Evolutionary conservation across 1,140 invertebrate species (phyloP), one percentile per base, ranked within the genome.

Genomic region (Medauroidea extradentata): DNA sequence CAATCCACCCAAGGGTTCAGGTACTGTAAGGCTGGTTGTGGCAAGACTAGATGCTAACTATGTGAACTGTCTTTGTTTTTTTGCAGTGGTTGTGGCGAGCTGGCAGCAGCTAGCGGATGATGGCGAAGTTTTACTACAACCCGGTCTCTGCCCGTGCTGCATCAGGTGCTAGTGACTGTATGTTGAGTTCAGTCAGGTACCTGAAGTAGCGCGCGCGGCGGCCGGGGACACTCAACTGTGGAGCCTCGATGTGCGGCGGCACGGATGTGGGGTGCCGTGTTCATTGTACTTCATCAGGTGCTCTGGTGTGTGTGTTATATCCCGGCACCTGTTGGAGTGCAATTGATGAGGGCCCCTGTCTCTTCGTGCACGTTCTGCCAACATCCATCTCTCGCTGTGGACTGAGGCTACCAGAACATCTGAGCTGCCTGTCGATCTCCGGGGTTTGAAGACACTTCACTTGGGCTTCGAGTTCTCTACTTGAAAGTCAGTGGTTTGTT

Each of bases 231-330:
- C 0, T 7, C 55, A 1, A 21, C 54, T 41, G 39, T 41, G 39
- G 13, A 16, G 39, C 39, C 13, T 16, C 39, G 39, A 41, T 16
- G 39, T 41, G 39, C 13, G 5, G 43, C 9, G 5, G 18, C 2
- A 14, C 43, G 43, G n/a, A 9, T 23, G 43, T 46, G 43, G 43
- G n/a, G 21, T 53, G 18, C 58, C 89, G 90, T 90, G 89, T 90
- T 89, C 88, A 92, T 94, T 94, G 91, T 94, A 94, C 91, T 94
- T 93, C 91, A 93, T 94, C 91, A 94, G 91, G 91, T 94, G 91
- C 91, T 94, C 91, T 93, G 91, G 91, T 92, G 82, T 81, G 79
- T 75, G n/a, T n/a, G 79, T 70, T 38, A 48, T 69, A 76, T 90
- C 90, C 91, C 90, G 91, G 90, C 90, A 92, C 87, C 90, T 94